phyloP scores from a whole-genome alignment of 2,888 invertebrate species.

The Aquatica leii region DNA sequence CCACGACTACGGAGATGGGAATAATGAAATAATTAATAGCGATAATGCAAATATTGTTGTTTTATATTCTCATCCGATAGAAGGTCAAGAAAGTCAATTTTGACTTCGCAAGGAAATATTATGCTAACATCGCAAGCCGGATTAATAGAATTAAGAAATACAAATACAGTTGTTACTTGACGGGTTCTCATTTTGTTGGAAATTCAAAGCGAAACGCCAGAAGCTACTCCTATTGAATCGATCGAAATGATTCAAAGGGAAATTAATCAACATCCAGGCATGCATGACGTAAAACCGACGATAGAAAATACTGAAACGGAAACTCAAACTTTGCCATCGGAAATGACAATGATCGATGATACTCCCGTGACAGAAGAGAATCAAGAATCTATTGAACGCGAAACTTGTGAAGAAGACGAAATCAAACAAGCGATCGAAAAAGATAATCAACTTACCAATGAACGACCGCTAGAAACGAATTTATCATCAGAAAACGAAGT shows the following conservation, averaged over 20 bases:
- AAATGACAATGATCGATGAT: background rate
- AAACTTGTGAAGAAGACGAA: too few relatives aligned
- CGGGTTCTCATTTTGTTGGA: slow-evolving; percentile 44
- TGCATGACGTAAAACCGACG: slow-evolving; percentile 18
- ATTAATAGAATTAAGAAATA: slow-evolving; percentile 55
- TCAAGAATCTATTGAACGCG: too few relatives aligned
- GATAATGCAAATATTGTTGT: slow-evolving; percentile 71
- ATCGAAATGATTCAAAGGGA: slow-evolving; percentile 61
- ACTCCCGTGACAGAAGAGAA: too few relatives aligned
- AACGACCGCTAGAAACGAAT: background rate
- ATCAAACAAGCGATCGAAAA: too few relatives aligned
- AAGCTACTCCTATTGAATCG: slow-evolving; percentile 53
- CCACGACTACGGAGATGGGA: slow-evolving; percentile 66
- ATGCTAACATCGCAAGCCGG: slow-evolving; percentile 60
- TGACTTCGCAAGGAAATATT: slow-evolving; percentile 60
- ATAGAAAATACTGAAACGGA: background rate
- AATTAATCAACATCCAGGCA: slow-evolving; percentile 50
- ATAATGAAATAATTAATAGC: slow-evolving; percentile 59
- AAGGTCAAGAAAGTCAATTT: slow-evolving; percentile 66
- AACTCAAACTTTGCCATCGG: background rate
- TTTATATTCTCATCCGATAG: slow-evolving; percentile 69
- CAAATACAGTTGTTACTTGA: slow-evolving; percentile 46
- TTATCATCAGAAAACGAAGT: background rate
- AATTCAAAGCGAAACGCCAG: slow-evolving; percentile 39
- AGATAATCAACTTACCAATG: background rate